Evolutionary conservation across 2,888 invertebrate species (phyloP).

Genomic region (Leucania comma): DNA sequence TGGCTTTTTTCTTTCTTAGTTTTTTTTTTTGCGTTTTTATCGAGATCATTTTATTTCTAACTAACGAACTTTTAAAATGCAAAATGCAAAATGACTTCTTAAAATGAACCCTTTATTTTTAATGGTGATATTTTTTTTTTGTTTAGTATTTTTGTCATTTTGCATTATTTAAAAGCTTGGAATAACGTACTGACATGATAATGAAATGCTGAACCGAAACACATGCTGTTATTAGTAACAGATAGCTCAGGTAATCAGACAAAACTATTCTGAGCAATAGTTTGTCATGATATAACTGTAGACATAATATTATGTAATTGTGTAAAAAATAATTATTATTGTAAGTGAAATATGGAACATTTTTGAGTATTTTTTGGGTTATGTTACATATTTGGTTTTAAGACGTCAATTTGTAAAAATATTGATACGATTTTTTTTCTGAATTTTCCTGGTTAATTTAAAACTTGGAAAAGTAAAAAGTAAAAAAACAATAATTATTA

Average conservation of each 20-base stretch:
- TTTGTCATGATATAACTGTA: constrained; percentile 62
- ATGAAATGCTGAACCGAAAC: constrained; percentile 17
- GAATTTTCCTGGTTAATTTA: no score
- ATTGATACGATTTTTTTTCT: no score
- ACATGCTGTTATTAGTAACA: constrained; percentile 12
- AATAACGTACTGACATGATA: constrained; percentile 18
- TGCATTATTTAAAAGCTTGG: constrained; percentile 4
- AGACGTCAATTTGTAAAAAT: background rate
- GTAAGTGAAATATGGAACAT: constrained; percentile 20
- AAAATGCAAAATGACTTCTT: constrained; percentile 8
- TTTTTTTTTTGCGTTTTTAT: background rate
- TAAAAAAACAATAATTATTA: no score
- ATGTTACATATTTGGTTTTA: constrained; percentile 11
- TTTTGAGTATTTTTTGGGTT: constrained; percentile 16
- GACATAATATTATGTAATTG: constrained; percentile 34
- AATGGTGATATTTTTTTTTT: background rate
- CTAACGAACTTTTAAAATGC: constrained; percentile 12
- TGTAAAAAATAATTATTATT: constrained; percentile 37
- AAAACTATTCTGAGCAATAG: constrained; percentile 65
- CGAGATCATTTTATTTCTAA: constrained; percentile 11
- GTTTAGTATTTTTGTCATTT: background rate
- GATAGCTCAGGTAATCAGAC: constrained; percentile 54
- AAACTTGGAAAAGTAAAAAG: no score
- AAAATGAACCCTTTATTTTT: background rate
- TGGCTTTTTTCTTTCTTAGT: background rate